Evolutionary conservation across 2,113 vertebrate genomes (phyloP).

Genomic region (Coturnix japonica): DNA sequence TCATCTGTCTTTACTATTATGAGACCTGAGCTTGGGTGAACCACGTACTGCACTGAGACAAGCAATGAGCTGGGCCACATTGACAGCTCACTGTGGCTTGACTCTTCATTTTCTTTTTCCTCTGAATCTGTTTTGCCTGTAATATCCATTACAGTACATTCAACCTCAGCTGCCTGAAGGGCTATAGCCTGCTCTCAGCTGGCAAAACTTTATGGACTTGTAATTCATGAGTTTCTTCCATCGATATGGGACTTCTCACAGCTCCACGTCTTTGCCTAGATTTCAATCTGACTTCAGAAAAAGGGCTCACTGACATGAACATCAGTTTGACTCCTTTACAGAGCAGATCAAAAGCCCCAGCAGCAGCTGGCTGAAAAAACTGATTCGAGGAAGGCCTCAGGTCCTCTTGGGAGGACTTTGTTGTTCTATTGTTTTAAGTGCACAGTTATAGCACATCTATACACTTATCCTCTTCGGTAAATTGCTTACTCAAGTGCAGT

Average conservation of each 20-base stretch:
- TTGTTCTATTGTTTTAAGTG: neutral
- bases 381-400: neutral
- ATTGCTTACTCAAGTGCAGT: neutral
- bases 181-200: neutral
- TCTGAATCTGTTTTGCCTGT: neutral
- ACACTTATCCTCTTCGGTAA: conserved; percentile 2
- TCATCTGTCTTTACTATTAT: neutral
- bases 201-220: neutral
- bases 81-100: neutral
- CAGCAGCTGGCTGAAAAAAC: neutral
- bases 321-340: neutral
- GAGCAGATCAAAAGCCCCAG: neutral
- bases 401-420: neutral
- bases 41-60: neutral
- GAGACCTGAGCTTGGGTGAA: neutral
- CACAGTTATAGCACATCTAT: neutral
- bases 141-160: neutral
- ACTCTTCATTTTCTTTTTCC: neutral
- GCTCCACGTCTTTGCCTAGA: neutral
- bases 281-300: neutral
- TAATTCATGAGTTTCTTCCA: neutral
- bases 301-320: neutral
- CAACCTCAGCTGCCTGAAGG: neutral
- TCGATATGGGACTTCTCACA: neutral
- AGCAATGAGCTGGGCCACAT: neutral